Percentiles rank a stretch among this genome's conserved stretches.
These are phyloP conservation scores for Entomyzon cyanotis DNA, from an alignment of 2,113 vertebrate species.

Conservation along the genomic window DNA sequence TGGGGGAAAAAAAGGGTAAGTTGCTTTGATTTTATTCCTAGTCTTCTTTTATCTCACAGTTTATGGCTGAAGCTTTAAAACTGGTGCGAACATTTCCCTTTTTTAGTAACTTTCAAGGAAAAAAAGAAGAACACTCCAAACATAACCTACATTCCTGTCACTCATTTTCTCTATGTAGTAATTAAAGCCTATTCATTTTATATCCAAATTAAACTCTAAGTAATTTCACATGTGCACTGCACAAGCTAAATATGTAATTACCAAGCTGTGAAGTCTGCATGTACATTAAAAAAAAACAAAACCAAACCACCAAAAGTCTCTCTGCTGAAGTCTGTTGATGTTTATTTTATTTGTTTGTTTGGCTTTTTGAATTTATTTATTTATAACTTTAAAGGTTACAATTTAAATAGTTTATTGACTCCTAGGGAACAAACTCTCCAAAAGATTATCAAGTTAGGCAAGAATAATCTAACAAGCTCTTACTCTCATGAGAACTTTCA, in stretches of 20 bases:
- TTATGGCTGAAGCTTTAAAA: neutral
- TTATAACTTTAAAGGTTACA: neutral
- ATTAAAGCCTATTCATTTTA: neutral
- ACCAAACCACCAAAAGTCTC: neutral
- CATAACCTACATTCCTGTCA: neutral
- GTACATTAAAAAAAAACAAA: neutral
- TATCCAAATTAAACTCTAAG: neutral
- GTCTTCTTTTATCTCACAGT: neutral
- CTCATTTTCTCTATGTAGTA: neutral
- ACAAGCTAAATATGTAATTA: neutral
- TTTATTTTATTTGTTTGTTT: neutral
- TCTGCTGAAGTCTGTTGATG: neutral
- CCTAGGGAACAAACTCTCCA: neutral
- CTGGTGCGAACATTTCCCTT: neutral
- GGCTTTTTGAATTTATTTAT: neutral
- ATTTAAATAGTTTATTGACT: neutral
- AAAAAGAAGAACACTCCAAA: neutral
- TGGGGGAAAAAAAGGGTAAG: neutral
- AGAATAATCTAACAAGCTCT: neutral
- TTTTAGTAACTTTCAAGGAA: neutral
- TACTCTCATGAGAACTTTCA: neutral
- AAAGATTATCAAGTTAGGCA: neutral
- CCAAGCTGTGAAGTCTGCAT: neutral
- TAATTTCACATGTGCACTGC: neutral
- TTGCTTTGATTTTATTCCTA: neutral